Conservation (phyloP, 2,113 vertebrate species). For the Promerops cafer region DNA sequence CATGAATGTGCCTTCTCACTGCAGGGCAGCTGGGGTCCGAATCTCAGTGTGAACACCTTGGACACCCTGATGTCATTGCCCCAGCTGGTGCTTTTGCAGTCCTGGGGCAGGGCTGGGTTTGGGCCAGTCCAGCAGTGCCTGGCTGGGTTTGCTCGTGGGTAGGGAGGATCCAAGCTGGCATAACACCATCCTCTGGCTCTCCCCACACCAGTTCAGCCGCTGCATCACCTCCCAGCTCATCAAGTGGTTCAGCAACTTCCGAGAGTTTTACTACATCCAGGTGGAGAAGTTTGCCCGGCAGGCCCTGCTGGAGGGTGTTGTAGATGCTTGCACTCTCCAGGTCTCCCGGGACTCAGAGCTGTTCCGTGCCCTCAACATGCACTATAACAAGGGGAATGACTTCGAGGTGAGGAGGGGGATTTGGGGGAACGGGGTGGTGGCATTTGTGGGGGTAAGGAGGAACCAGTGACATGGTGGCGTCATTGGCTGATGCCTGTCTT, state of each 20-base stretch:
- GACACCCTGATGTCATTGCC: rapidly evolving
- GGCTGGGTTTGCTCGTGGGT: neutral
- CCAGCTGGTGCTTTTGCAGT: neutral
- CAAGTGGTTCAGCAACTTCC: slow-evolving; percentile 99
- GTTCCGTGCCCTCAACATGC: slow-evolving; percentile 88
- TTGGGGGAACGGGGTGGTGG: neutral
- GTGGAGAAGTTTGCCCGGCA: slow-evolving; percentile 97
- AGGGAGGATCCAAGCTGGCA: neutral
- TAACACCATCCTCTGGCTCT: neutral
- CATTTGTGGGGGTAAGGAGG: rapidly evolving
- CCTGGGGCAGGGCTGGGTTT: neutral
- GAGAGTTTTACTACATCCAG: slow-evolving; percentile 98
- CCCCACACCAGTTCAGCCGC: slow-evolving; percentile 82
- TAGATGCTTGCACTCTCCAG: slow-evolving; percentile 75
- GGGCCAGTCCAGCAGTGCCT: neutral
- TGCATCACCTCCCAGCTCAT: slow-evolving; percentile 97
- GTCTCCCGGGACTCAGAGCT: slow-evolving; percentile 88
- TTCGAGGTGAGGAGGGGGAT: slow-evolving; percentile 80
- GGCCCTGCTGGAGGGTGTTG: slow-evolving; percentile 82
- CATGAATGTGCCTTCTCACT: rapidly evolving
- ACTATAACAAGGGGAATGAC: slow-evolving; percentile 96
- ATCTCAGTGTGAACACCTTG: rapidly evolving
- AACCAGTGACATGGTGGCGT: rapidly evolving
- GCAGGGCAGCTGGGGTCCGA: rapidly evolving
- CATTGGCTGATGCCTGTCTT: neutral